These are phyloP conservation scores for Tragelaphus buxtoni DNA, from an alignment of 2,113 vertebrate species.

Conservation along the genomic window DNA sequence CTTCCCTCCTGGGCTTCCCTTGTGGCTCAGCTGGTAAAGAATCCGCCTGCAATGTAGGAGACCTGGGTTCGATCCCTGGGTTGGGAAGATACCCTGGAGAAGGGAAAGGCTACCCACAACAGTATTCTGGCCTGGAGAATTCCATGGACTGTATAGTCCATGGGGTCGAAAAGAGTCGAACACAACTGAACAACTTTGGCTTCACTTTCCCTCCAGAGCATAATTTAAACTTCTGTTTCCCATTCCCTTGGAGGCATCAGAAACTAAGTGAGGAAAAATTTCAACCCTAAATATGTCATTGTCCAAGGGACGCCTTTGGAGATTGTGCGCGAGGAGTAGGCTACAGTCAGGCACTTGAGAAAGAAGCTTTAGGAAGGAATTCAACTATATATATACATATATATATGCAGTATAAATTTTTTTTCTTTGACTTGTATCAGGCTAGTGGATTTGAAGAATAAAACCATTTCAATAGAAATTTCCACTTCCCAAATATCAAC, in stretches of 20 bases:
- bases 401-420: not conserved
- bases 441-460: not conserved
- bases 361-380: not conserved
- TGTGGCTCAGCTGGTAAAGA: not conserved
- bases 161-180: not conserved
- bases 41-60: not conserved
- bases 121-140: not conserved
- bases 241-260: not conserved
- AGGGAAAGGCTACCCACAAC: not conserved
- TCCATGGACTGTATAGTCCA: not conserved
- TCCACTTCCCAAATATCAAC: not conserved
- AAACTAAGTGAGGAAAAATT: not conserved
- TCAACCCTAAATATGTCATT: not conserved
- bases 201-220: not conserved
- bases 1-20: not conserved
- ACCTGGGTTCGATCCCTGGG: not conserved
- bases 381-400: not conserved
- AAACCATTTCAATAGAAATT: not conserved
- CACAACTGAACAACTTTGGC: not conserved
- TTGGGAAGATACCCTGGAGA: not conserved
- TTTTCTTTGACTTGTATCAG: not conserved
- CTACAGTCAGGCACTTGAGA: not conserved
- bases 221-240: not conserved
- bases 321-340: not conserved
- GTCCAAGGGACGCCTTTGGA: not conserved